Percentiles rank a stretch among this genome's conserved stretches.
Conservation (phyloP, 2,113 vertebrate species). For the Hymenochirus boettgeri region DNA sequence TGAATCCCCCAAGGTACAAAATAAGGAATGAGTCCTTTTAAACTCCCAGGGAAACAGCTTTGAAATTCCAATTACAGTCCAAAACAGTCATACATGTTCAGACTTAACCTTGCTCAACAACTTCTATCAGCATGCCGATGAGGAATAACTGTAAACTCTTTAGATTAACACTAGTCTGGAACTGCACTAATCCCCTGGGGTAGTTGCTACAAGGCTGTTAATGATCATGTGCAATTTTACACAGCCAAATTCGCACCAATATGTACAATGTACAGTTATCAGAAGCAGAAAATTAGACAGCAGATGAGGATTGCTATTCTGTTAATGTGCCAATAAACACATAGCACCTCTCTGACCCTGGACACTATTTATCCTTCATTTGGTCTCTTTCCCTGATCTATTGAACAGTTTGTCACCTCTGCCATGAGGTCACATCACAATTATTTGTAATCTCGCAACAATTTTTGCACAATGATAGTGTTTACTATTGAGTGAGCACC, state of each 20-base stretch:
- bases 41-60: neutral
- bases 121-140: conserved; percentile 3
- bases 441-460: too few species aligned
- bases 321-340: too few species aligned
- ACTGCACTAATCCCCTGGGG: neutral
- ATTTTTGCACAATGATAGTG: too few species aligned
- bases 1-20: too few species aligned
- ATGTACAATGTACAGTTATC: neutral
- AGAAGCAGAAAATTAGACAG: neutral
- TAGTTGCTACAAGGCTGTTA: neutral
- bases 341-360: too few species aligned
- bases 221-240: neutral
- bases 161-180: neutral
- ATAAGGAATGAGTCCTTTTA: neutral
- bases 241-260: too few species aligned
- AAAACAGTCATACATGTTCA: conserved; percentile 13
- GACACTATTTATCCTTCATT: too few species aligned
- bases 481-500: too few species aligned
- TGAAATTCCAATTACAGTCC: neutral
- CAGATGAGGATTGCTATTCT: too few species aligned
- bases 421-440: too few species aligned
- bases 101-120: neutral
- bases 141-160: neutral
- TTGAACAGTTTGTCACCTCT: too few species aligned
- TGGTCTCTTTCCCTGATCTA: too few species aligned